Percentiles rank a stretch among this genome's conserved stretches.
These are phyloP conservation scores for Percina caprodes DNA, from an alignment of 2,113 vertebrate species.

Conservation along the genomic window DNA sequence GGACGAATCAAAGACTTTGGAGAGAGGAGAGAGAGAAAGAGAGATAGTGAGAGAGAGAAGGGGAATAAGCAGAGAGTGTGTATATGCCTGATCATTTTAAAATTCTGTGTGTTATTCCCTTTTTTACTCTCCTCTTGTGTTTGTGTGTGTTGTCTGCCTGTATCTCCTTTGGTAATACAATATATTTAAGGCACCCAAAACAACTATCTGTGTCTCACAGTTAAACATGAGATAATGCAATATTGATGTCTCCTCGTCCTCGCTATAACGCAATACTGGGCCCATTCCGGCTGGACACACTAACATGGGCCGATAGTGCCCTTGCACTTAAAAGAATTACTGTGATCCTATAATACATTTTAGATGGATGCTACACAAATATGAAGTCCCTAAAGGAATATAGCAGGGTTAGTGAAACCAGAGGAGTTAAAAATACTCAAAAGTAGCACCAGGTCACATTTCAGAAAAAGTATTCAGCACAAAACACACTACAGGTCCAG, in stretches of 20 bases:
- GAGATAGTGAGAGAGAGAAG: constrained; percentile 47
- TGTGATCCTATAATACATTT: constrained; percentile 73
- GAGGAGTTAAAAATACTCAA: constrained; percentile 44
- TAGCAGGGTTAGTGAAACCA: constrained; percentile 52
- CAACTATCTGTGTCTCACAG: constrained; percentile 80
- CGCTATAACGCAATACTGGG: constrained; percentile 76
- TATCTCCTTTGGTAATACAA: constrained; percentile 79
- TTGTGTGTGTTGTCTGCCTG: constrained; percentile 64
- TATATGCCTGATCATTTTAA: constrained; percentile 81
- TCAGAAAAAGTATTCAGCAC: constrained; percentile 44
- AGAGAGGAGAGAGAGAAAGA: constrained; percentile 73
- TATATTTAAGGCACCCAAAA: constrained; percentile 81
- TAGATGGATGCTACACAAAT: constrained; percentile 71
- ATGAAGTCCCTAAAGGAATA: constrained; percentile 63
- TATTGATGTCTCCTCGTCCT: constrained; percentile 79
- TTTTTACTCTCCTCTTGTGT: constrained; percentile 29
- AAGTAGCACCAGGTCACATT: constrained; percentile 57
- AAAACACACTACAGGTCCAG: constrained; percentile 30
- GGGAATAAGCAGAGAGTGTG: constrained; percentile 70
- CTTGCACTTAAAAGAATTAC: constrained; percentile 77
- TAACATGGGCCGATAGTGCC: constrained; percentile 68
- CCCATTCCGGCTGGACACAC: constrained; percentile 73
- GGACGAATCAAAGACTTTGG: constrained; percentile 87
- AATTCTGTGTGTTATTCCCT: constrained; percentile 77
- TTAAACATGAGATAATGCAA: constrained; percentile 82